phyloP scores from a whole-genome alignment of 2,797 vertebrate species.

The Gorsachius magnificus region DNA sequence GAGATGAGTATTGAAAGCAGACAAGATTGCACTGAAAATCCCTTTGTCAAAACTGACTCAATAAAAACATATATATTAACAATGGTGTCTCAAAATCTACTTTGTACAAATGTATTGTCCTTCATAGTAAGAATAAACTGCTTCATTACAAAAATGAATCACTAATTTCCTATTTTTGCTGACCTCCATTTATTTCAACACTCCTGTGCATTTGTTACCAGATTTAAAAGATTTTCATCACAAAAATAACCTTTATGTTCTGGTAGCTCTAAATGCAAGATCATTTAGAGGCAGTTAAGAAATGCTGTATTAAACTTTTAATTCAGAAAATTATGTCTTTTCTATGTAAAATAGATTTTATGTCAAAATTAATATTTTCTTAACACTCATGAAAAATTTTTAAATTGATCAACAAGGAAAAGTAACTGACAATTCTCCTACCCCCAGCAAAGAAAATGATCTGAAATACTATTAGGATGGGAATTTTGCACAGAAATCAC shows the following conservation, averaged over 20 bases:
- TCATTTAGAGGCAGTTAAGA: not conserved
- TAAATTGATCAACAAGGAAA: not conserved
- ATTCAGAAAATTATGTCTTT: not conserved
- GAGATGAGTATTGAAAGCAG: not conserved
- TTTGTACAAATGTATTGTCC: not conserved
- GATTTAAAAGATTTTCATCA: not conserved
- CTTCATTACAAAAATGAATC: not conserved
- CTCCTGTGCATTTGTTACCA: not conserved
- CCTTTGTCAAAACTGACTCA: not conserved
- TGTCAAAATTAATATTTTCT: not conserved
- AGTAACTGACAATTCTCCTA: not conserved
- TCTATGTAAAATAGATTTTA: not conserved
- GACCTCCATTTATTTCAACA: not conserved
- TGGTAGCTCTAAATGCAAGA: not conserved
- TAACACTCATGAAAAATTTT: not conserved
- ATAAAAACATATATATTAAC: not conserved
- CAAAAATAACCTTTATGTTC: not conserved
- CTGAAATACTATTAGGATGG: not conserved
- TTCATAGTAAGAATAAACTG: not conserved
- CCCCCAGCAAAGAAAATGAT: not conserved
- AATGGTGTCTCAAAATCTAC: not conserved
- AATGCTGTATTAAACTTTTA: not conserved
- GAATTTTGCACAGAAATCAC: not conserved
- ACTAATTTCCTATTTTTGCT: not conserved
- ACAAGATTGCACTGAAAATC: not conserved